Percentiles rank a stretch among this genome's conserved stretches.
Evolutionary conservation across 2,888 invertebrate species (phyloP).

Genomic region (Nesidiocoris tenuis): DNA sequence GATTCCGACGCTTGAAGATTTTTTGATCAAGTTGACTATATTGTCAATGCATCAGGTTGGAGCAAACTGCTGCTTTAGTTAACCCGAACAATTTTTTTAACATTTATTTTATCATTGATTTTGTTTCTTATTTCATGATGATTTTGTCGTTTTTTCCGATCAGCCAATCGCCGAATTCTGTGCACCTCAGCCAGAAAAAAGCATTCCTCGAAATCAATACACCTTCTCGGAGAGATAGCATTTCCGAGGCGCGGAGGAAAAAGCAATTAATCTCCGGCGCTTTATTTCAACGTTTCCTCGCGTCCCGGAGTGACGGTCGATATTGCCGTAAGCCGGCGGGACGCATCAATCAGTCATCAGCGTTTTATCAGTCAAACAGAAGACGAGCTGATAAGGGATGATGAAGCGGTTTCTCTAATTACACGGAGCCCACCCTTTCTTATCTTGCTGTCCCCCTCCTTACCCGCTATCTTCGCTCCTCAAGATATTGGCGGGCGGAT

Average conservation of each 20-base stretch:
- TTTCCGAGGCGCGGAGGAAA: background rate
- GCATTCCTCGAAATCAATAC: no score
- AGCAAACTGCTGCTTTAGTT: no score
- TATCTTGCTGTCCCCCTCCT: background rate
- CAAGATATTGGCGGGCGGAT: background rate
- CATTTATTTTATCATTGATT: no score
- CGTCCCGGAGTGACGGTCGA: background rate
- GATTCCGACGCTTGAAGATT: no score
- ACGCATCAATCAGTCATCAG: background rate
- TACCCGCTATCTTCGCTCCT: background rate
- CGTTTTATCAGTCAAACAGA: background rate
- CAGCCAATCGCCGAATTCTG: no score
- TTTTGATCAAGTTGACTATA: no score
- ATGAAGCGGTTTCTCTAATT: conserved; percentile 39
- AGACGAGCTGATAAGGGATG: conserved; percentile 29
- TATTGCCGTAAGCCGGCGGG: background rate
- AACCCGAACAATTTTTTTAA: no score
- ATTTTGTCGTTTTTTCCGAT: no score
- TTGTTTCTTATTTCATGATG: no score
- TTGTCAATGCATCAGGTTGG: no score
- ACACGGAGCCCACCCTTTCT: conserved; percentile 3
- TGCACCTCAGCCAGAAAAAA: conserved; percentile 35
- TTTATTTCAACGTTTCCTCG: background rate
- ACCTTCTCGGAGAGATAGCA: background rate
- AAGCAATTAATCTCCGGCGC: background rate